A percentile compares a stretch with the other conserved stretches of the same genome.
Evolutionary conservation across 1,140 invertebrate genomes (phyloP).

Genomic region (Tyrophagus putrescentiae): DNA sequence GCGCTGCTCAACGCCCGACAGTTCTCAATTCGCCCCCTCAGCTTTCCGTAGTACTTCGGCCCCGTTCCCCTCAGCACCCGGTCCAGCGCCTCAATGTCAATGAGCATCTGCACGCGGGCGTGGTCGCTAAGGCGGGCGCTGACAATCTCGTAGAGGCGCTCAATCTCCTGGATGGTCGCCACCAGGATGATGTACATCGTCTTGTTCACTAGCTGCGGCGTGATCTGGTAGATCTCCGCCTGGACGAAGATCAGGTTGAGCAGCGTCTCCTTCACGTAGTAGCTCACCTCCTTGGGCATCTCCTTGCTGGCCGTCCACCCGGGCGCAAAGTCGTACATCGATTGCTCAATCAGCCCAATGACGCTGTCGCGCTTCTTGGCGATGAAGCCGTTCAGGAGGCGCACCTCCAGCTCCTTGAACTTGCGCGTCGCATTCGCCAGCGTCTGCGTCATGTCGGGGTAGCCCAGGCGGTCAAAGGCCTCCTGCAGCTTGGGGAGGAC

Average conservation of each 20-base stretch:
- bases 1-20: background rate
- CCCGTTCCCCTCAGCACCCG: constrained; percentile 21
- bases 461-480: constrained; percentile 47
- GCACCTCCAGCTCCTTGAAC: constrained; percentile 34
- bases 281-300: constrained; percentile 47
- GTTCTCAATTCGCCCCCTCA: background rate
- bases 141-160: constrained; percentile 6
- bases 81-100: constrained; percentile 26
- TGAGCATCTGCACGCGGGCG: constrained; percentile 24
- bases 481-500: constrained; percentile 53
- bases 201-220: constrained; percentile 52
- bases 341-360: constrained; percentile 81
- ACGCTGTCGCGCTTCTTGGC: constrained; percentile 83
- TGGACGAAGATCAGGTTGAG: constrained; percentile 81
- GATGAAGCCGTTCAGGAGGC: constrained; percentile 48
- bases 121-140: constrained; percentile 12
- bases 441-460: constrained; percentile 49
- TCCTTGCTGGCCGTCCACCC: constrained; percentile 7
- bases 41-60: background rate
- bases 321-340: constrained; percentile 54
- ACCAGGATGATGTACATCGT: constrained; percentile 73
- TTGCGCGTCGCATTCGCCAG: constrained; percentile 32
- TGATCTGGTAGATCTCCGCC: constrained; percentile 72
- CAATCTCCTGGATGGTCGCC: constrained; percentile 66
- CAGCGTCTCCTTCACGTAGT: constrained; percentile 80